Conservation (phyloP, 2,113 vertebrate species). For the Poeciliopsis retropinna region DNA sequence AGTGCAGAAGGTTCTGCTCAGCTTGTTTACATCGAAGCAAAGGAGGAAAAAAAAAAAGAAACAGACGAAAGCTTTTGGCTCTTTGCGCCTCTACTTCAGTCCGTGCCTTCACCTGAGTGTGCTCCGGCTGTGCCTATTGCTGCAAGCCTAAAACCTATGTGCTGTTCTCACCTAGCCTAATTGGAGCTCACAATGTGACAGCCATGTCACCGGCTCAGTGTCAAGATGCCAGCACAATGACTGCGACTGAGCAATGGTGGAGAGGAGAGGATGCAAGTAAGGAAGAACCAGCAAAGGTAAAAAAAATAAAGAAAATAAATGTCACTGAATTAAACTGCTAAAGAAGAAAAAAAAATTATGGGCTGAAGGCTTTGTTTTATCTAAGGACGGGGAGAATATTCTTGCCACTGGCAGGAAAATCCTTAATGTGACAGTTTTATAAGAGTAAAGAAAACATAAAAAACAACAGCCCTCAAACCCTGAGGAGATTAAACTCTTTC, state of each 20-base stretch:
- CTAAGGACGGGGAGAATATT: conserved; percentile 14
- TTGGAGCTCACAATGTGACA: conserved; percentile 73
- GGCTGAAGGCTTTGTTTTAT: conserved; percentile 31
- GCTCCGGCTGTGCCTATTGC: conserved; percentile 60
- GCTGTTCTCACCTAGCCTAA: conserved; percentile 70
- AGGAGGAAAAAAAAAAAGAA: neutral
- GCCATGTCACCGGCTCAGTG: conserved; percentile 67
- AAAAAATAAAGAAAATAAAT: neutral
- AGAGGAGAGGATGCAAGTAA: conserved; percentile 31
- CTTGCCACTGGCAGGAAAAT: conserved; percentile 23
- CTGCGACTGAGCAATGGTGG: conserved; percentile 51
- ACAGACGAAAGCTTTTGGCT: conserved; percentile 25
- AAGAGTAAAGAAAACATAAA: conserved; percentile 1
- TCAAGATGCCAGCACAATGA: conserved; percentile 68
- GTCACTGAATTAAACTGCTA: neutral
- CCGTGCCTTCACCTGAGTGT: conserved; percentile 42
- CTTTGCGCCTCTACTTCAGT: conserved; percentile 32
- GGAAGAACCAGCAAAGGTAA: conserved; percentile 21
- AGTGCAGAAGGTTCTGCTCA: conserved; percentile 19
- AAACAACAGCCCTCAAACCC: conserved; percentile 7
- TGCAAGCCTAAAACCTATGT: conserved; percentile 41
- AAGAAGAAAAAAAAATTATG: conserved; percentile 10
- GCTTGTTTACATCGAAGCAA: neutral
- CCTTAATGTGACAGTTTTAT: conserved; percentile 33
- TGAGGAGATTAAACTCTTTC: conserved; percentile 11